phyloP scores from a whole-genome alignment of 2,797 vertebrate species.

The Avahi laniger region DNA sequence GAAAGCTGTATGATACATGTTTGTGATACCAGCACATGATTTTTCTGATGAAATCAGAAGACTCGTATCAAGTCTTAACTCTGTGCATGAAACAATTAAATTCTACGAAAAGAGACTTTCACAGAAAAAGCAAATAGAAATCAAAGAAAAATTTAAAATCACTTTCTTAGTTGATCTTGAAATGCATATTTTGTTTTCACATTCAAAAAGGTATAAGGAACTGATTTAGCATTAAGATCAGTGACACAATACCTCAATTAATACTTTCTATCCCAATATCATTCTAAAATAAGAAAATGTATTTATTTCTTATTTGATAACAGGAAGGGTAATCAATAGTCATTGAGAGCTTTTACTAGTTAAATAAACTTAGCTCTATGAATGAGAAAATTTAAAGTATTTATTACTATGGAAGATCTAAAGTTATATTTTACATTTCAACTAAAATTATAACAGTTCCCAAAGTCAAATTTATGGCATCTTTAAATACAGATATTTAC shows the following conservation, averaged over 20 bases:
- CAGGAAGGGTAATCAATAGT: background rate
- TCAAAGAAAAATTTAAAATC: background rate
- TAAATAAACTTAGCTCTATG: background rate
- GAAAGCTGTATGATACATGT: background rate
- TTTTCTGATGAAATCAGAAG: constrained; percentile 18
- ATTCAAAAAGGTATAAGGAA: background rate
- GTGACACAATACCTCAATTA: background rate
- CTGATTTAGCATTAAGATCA: background rate
- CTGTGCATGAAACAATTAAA: background rate
- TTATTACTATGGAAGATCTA: constrained; percentile 14
- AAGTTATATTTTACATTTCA: background rate
- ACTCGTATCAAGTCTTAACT: background rate
- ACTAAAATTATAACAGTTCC: background rate
- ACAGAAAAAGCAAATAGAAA: background rate
- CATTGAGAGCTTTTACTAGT: background rate
- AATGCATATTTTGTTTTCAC: background rate
- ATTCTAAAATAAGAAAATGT: background rate
- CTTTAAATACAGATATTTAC: constrained; percentile 63
- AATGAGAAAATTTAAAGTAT: background rate
- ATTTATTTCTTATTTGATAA: background rate
- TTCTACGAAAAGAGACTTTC: background rate
- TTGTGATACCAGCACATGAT: background rate
- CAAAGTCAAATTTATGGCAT: constrained; percentile 34
- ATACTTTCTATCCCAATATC: background rate
- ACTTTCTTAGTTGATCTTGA: background rate